Base-by-base conservation (phyloP, 2,797 vertebrate genomes). In the Bovichtus variegatus region DNA sequence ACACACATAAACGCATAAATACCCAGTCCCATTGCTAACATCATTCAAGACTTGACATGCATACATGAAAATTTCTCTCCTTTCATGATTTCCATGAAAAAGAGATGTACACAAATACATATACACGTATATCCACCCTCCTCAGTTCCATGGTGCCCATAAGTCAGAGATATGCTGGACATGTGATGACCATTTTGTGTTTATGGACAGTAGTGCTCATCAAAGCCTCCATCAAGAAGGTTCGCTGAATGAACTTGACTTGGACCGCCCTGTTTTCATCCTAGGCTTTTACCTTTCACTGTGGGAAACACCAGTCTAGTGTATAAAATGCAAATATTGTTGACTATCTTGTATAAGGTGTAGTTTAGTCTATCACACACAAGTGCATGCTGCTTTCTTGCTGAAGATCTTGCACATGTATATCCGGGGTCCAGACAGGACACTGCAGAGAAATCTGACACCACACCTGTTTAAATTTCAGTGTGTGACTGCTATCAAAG, bases 241-340 rank as follows among this genome's bases (percentile, higher is more conserved):
- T 90, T 88, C 79, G 67, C 55, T 71, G 62, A 74, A 66, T 73
- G 69, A 90, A 74, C 75, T 67, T 64, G 79, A 90, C 70, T 77
- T 54, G 69, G 82, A 83, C 77, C 54, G 54, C 76, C 58, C 63
- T 11, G 54, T 86, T 73, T 83, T 90, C 84, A 91, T 90, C 73
- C 64, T 66, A 83, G 74, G 83, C 83, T 90, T 93, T 88, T 85
- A 87, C 80, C 78, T 79, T 87, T 84, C 80, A 90, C 74, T 83
- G 86, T 89, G 82, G 84, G 78, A 88, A 89, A 82, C 64, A 71
- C 76, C 84, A 85, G 88, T 84, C 75, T 81, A 88, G 82, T 90
- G 87, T 92, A 89, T 78, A 87, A 90, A 89, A 90, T 89, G 83
- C 73, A 83, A 89, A 86, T 89, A 85, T 84, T 91, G 87, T 91